Evolutionary conservation across 2,113 vertebrate species (phyloP).

Genomic region (Harpagus bidentatus): DNA sequence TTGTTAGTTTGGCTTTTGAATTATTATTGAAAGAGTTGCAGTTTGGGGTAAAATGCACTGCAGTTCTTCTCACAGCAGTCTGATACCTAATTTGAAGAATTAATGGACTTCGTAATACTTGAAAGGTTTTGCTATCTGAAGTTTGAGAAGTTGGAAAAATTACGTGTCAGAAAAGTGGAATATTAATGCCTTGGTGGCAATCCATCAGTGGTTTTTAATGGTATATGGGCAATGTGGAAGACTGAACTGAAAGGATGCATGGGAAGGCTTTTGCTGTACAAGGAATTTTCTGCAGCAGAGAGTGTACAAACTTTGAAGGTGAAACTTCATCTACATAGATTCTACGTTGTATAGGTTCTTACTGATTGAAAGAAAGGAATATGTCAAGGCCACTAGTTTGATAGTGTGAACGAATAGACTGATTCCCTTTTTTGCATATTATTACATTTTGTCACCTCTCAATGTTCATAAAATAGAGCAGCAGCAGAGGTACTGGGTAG

Average conservation of each 20-base stretch:
- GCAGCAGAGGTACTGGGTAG: background rate
- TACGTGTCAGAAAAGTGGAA: background rate
- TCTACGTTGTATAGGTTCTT: background rate
- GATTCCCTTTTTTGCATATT: background rate
- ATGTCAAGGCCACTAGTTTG: background rate
- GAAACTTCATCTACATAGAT: background rate
- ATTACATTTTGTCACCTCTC: background rate
- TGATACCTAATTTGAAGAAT: background rate
- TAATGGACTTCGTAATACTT: background rate
- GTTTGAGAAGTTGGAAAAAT: background rate
- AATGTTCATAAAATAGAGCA: background rate
- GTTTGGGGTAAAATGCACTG: background rate
- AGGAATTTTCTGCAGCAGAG: background rate
- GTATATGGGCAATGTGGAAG: background rate
- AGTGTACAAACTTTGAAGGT: background rate
- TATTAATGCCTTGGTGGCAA: background rate
- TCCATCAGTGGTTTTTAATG: background rate
- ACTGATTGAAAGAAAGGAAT: background rate
- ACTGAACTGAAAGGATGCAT: background rate
- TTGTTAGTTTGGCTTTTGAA: background rate
- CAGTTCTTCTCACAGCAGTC: background rate
- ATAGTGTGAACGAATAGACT: background rate
- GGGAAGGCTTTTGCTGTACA: background rate
- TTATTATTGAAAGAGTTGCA: background rate
- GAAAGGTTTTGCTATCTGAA: background rate